phyloP scores from a whole-genome alignment of 2,888 invertebrate genomes.

The Heliconius ethilla region DNA sequence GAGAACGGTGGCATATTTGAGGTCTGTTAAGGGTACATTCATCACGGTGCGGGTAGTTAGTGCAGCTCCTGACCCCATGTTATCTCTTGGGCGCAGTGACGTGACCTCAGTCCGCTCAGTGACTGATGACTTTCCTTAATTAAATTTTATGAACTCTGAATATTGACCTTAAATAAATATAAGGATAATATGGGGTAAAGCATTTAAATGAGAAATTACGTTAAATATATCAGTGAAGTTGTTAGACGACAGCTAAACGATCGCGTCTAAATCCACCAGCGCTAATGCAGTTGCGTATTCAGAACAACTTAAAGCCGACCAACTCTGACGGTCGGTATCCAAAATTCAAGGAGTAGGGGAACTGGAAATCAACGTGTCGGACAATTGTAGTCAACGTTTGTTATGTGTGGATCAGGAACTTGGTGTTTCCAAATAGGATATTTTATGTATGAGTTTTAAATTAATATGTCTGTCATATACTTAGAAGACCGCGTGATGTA shows the following conservation, averaged over 20 bases:
- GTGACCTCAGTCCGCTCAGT: conserved; percentile 64
- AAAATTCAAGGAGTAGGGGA: conserved; percentile 72
- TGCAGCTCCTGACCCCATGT: conserved; percentile 77
- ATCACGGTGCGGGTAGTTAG: conserved; percentile 69
- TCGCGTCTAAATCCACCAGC: conserved; percentile 46
- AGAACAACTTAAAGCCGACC: conserved; percentile 63
- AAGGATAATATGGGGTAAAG: neutral
- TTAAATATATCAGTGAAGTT: conserved; percentile 48
- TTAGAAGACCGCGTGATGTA: no score
- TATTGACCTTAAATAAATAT: conserved; percentile 31
- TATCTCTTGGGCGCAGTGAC: conserved; percentile 77
- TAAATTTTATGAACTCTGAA: conserved; percentile 72
- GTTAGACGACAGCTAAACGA: conserved; percentile 55
- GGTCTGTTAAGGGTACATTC: conserved; percentile 77
- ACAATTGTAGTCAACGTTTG: conserved; percentile 55
- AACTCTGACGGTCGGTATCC: conserved; percentile 68
- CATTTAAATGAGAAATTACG: conserved; percentile 1
- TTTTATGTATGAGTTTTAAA: conserved; percentile 47
- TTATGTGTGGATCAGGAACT: conserved; percentile 60
- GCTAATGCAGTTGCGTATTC: conserved; percentile 63
- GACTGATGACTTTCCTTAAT: conserved; percentile 80
- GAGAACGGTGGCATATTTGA: conserved; percentile 75
- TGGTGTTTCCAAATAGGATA: conserved; percentile 58
- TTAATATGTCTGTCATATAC: neutral
- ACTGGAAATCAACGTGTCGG: conserved; percentile 59